Percentiles rank a stretch among this genome's conserved stretches.
These are phyloP conservation scores for Thereva nobilitata DNA, from an alignment of 2,888 invertebrate species.

Conservation along the genomic window DNA sequence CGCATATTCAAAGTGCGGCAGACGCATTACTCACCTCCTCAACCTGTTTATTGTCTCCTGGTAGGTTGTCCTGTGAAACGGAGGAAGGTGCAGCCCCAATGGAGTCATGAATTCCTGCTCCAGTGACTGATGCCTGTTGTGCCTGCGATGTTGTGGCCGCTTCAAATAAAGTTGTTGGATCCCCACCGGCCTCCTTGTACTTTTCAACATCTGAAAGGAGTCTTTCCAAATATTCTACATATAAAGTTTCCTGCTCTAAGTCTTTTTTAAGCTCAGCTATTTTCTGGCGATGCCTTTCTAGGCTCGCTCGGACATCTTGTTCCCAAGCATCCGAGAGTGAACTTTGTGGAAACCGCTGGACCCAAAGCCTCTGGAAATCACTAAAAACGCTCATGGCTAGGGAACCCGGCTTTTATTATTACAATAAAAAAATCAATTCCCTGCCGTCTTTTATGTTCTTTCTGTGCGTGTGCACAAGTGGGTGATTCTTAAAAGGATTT, in stretches of 20 bases:
- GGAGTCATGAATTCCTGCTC: conserved; percentile 29
- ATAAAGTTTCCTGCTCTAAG: conserved; percentile 87
- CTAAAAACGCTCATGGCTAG: conserved; percentile 79
- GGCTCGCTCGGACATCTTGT: conserved; percentile 87
- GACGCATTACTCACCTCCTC: conserved; percentile 44
- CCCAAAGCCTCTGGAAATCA: conserved; percentile 90
- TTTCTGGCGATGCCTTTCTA: conserved; percentile 86
- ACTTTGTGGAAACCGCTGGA: conserved; percentile 87
- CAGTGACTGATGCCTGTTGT: conserved; percentile 38
- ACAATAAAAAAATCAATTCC: conserved; percentile 26
- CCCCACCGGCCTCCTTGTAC: conserved; percentile 65
- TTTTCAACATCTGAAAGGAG: conserved; percentile 83
- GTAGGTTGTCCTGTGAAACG: conserved; percentile 19
- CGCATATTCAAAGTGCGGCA: no score
- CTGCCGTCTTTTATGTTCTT: conserved; percentile 6
- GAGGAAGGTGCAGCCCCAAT: conserved; percentile 29
- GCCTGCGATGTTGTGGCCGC: conserved; percentile 51
- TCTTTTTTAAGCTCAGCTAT: conserved; percentile 80
- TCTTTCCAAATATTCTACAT: conserved; percentile 86
- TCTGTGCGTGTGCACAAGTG: conserved; percentile 21
- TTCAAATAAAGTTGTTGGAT: conserved; percentile 59
- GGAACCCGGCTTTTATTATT: conserved; percentile 1
- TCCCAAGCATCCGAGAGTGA: conserved; percentile 90
- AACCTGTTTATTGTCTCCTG: conserved; percentile 46
- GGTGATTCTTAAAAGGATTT: conserved; percentile 10